Evolutionary conservation across 2,888 invertebrate genomes (phyloP), one percentile per base, ranked within the genome.

Genomic region (Heliconius sara): DNA sequence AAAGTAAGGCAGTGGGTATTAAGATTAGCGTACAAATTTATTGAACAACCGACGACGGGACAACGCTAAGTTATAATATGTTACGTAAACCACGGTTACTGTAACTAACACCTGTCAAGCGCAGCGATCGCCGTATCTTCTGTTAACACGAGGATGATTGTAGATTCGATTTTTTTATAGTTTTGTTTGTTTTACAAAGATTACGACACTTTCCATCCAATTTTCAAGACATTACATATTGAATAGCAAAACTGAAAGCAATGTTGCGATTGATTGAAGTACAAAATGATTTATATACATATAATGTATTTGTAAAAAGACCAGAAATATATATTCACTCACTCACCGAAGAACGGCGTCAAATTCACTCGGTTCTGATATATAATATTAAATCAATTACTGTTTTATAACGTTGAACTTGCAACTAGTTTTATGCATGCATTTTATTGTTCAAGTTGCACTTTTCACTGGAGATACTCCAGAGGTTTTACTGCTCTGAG

Each of bases 1-100:
- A 76, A 78, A 76, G 76, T 76, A 66, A 80, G 76, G 78, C 80
- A 76, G 78, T 80, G 76, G 65, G 66, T 43, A 43, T 68, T 78
- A 34, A 76, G 78, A 79, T 81, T 78, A 80, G 80, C 76, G 78
- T 75, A 25, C 13, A 13, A 60, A 75, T 65, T 39, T 75, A 75
- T 65, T 75, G 43, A 75, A 65, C 66, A 75, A 43, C 63, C 65
- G 27, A 16, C 65, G 43, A 16, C 27, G 75, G 27, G 9, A 25
- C 39, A 43, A 75, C 65, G 65, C 65, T 25, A 65, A 63, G 39
- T 60, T 34, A 63, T 74, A 74, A 60, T 74, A 74, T 63, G 60
- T 74, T 72, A 27, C 57, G 72, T 72, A 72, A 72, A 72, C 57
- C 57, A 57, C 57, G 30, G 72, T 22, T 6, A 60, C 57, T 39